Percentiles rank a stretch among this genome's conserved stretches.
Conservation (phyloP, 2,113 vertebrate genomes). For the Hippocampus guttulatus region DNA sequence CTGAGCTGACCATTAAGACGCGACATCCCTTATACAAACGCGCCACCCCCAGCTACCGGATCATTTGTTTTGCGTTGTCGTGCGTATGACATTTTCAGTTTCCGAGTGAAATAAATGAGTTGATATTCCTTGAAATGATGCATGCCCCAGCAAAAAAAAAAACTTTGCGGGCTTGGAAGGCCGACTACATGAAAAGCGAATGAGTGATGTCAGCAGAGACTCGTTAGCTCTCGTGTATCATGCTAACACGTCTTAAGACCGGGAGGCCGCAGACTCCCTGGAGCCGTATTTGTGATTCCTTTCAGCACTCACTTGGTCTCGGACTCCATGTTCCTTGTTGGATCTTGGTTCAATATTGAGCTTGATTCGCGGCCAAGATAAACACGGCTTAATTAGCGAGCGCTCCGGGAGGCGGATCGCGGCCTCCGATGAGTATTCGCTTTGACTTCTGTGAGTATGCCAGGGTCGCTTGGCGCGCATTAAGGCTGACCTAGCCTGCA, state of each 20-base stretch:
- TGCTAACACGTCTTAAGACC: slow-evolving; percentile 13
- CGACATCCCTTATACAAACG: too few species aligned
- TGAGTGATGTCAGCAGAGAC: background rate
- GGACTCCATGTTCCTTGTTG: slow-evolving; percentile 42
- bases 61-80: too few species aligned
- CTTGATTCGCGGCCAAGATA: slow-evolving; percentile 57
- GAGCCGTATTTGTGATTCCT: slow-evolving; percentile 42
- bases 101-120: too few species aligned
- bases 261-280: slow-evolving; percentile 35
- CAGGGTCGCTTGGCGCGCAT: slow-evolving; percentile 38
- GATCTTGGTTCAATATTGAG: slow-evolving; percentile 59
- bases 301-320: slow-evolving; percentile 31
- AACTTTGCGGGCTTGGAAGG: background rate
- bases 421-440: slow-evolving; percentile 39
- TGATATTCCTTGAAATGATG: too few species aligned
- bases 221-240: background rate
- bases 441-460: slow-evolving; percentile 41
- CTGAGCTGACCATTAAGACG: too few species aligned
- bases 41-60: too few species aligned
- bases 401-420: slow-evolving; percentile 41
- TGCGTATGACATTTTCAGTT: too few species aligned
- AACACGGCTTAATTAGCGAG: slow-evolving; percentile 62
- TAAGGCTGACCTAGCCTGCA: slow-evolving; percentile 45
- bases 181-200: background rate
- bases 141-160: too few species aligned